A percentile compares a stretch with the other conserved stretches of the same genome.
phyloP scores from a whole-genome alignment of 2,888 invertebrate species.

The Eudemis profundana region DNA sequence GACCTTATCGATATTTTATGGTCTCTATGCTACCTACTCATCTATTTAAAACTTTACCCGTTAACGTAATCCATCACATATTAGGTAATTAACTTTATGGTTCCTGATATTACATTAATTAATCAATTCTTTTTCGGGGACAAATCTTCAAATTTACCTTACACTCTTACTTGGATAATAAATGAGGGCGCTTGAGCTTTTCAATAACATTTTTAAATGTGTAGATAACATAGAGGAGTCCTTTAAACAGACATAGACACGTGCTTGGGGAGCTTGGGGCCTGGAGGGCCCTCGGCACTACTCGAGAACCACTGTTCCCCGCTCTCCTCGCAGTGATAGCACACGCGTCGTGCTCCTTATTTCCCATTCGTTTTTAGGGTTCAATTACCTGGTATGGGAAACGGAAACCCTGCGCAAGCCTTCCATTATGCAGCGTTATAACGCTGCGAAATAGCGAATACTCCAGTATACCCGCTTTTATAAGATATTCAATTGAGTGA shows the following conservation, averaged over 20 bases:
- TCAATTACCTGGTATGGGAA: conserved; percentile 30
- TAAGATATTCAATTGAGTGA: conserved; percentile 7
- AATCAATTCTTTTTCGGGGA: too few relatives aligned
- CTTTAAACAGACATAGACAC: conserved; percentile 40
- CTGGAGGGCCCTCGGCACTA: conserved; percentile 28
- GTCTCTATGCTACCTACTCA: too few relatives aligned
- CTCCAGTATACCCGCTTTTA: background rate
- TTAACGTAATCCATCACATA: too few relatives aligned
- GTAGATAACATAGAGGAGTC: conserved; percentile 22
- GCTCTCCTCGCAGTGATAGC: conserved; percentile 32
- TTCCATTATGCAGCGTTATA: conserved; percentile 20
- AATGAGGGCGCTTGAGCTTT: too few relatives aligned
- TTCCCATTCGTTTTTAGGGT: conserved; percentile 34
- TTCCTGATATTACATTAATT: too few relatives aligned
- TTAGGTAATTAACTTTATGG: too few relatives aligned
- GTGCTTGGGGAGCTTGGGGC: conserved; percentile 28
- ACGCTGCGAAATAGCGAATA: background rate
- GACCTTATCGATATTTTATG: too few relatives aligned
- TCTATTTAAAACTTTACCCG: too few relatives aligned
- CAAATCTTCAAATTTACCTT: too few relatives aligned
- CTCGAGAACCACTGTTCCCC: conserved; percentile 23
- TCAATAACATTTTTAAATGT: conserved; percentile 2
- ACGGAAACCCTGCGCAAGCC: background rate
- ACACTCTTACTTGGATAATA: too few relatives aligned
- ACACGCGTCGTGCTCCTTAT: conserved; percentile 27